These are phyloP conservation scores for Nesogale talazaci DNA, from an alignment of 2,113 vertebrate genomes.

Conservation along the genomic window DNA sequence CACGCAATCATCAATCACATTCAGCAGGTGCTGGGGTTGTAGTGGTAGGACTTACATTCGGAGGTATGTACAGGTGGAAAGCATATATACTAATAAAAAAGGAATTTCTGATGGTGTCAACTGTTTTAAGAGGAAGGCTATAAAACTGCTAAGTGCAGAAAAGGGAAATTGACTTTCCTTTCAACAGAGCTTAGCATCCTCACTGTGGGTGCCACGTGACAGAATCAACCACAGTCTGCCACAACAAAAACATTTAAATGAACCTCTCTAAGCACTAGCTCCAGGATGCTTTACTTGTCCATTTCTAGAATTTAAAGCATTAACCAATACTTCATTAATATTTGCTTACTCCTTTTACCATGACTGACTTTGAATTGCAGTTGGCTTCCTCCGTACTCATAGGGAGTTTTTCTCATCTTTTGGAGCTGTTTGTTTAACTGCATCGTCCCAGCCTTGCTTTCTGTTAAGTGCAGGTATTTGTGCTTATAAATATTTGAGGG, in stretches of 20 bases:
- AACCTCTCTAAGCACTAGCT: conserved; percentile 33
- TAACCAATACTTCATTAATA: conserved; percentile 35
- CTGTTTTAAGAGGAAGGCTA: background rate
- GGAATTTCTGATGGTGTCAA: background rate
- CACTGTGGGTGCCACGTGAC: background rate
- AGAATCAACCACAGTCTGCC: background rate
- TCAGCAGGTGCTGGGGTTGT: background rate
- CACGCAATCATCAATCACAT: too few species aligned
- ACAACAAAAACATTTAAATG: background rate
- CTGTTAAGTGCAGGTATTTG: conserved; percentile 65
- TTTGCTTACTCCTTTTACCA: conserved; percentile 59
- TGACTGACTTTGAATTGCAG: conserved; percentile 10
- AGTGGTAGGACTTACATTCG: background rate
- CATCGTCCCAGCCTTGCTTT: conserved; percentile 54
- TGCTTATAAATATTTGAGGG: conserved; percentile 70
- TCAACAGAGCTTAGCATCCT: background rate
- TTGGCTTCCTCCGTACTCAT: background rate
- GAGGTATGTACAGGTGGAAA: background rate
- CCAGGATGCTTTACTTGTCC: background rate
- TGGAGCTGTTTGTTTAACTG: conserved; percentile 60
- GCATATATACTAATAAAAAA: background rate
- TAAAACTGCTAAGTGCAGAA: background rate
- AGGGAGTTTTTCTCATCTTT: conserved; percentile 52
- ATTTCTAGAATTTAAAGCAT: conserved; percentile 33
- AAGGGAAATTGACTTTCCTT: background rate